Evolutionary conservation across 2,113 vertebrate genomes (phyloP), one percentile per base, ranked within the genome.

Genomic region (Micromys minutus): DNA sequence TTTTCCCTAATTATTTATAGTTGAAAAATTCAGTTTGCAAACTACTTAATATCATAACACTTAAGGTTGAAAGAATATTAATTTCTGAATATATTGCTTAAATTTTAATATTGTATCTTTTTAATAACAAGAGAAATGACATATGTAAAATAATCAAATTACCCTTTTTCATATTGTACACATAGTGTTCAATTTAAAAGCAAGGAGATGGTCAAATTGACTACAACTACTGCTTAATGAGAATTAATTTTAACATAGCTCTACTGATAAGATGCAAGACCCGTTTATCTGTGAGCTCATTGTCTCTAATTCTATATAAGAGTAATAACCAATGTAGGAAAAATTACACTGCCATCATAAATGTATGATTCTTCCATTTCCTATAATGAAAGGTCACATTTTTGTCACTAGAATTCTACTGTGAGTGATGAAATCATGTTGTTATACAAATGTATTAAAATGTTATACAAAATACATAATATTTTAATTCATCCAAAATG

Each of bases 221-320:
- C 21, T 59, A 17, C 76, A 89, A 47, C 22, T 65, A 77, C 67
- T 94, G 26, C 34, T 72, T 87, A 85, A 16, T 52, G 10, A 84
- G 4, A 92, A 88, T 91, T 90, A 96, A 92, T 50, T 86, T 5
- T 45, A 76, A 80, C 84, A 29, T 94, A 89, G 77, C 50, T 87
- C 24, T 90, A 12, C 1, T 67, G 26, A 29, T 85, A 42, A 95
- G 42, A 94, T 6, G 79, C 21, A 79, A 29, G 83, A 26, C 6
- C 52, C 22, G 59, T 63, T 77, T 80, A 36, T 3, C 22, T 57
- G 45, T 57, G 11, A 86, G 42, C 4, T 63, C 39, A 50, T 65
- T 65, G 26, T 12, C 26, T 45, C 7, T 83, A 15, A 77, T 88
- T 13, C 17, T 79, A 74, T 29, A 2, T 42, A 29, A 50, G 10